Evolutionary conservation across 2,888 invertebrate species (phyloP), one percentile per base, ranked within the genome.

Genomic region (Netelia virgata): DNA sequence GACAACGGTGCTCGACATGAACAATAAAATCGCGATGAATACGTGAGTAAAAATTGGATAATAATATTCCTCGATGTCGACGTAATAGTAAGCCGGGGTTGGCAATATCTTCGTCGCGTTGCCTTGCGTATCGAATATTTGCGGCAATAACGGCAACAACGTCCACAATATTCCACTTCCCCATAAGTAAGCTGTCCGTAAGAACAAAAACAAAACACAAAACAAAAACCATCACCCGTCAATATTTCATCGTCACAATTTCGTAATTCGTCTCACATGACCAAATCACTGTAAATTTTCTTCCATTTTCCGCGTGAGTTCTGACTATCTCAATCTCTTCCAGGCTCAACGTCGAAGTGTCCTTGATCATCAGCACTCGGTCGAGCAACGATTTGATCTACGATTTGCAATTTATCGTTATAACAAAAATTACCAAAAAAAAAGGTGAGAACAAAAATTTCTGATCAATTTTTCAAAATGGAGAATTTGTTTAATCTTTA

Each of bases 1-100:
- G 0, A 86, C 87, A 18, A 86, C 73, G 23, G 87, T 41, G n/a
- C 68, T 41, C 14, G 36, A 55, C 0, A 79, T 1, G 2, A 55
- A 53, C 43, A 85, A 14, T 1, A 79, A 76, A 11, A 79, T 68
- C 6, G 85, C 47, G 10, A 85, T 5, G 61, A 66, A 85, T 5
- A 73, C 80, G 69, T 85, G 82, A 0, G 70, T n/a, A 2, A 82
- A 18, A 36, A 85, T 72, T 41, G 18, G 47, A 14, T 76, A 11
- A 63, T 85, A 85, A 50, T 85, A 76, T 50, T 70, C 36, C 16
- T 80, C 20, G n/a, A 55, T 41, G 50, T 79, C 79, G 8, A 75
- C 41, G 14, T 75, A 83, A 64, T 79, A 83, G 16, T 79, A 74
- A 11, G 80, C 80, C 63, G 80, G 85, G 23, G 53, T 1, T 28